Evolutionary conservation across 1,140 invertebrate genomes (phyloP), one percentile per base, ranked within the genome.

Genomic region (Conus betulinus): DNA sequence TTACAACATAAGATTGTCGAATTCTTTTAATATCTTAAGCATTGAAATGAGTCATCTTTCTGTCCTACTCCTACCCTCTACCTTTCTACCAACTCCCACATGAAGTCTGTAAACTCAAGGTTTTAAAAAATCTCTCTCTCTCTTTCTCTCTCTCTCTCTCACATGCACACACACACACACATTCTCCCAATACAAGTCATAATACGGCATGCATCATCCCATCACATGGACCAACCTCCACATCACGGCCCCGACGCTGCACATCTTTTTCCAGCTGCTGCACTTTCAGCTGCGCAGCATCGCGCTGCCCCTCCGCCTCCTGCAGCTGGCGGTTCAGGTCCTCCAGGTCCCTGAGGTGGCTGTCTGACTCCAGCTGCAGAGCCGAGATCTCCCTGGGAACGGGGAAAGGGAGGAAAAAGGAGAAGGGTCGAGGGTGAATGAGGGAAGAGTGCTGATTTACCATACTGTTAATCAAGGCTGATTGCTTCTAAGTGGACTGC

Each of bases 211-310:
- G 25, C 39, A 51, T 17, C 63, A 74, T 53, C 63, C 52, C n/a
- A 27, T 5, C 63, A 81, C 76, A 81, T 15, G 7, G 27, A 87
- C 81, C 53, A 53, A 93, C 93, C 92, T 93, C 89, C 53, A 93
- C 87, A 89, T 92, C 92, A 5, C 90, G 60, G 11, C 91, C 91
- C 85, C 89, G 90, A 17, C 91, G 88, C 71, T 78, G 88, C 25
- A 92, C 39, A 27, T 91, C 88, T 71, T 91, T 91, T 23, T 90
- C 86, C 81, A 93, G 23, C 20, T 89, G 84, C 57, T 92, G 81
- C 23, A 91, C 67, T 71, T 90, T 84, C 15, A 90, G 89, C 60
- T 88, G n/a, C 6, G 89, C 67, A 76, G 91, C 71, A 52, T 91
- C 85, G 25, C 91, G 88, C 10, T 83, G 83, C 27, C 60, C 27